Conservation (phyloP, 2,888 invertebrate species). For the Dioctria linearis region DNA sequence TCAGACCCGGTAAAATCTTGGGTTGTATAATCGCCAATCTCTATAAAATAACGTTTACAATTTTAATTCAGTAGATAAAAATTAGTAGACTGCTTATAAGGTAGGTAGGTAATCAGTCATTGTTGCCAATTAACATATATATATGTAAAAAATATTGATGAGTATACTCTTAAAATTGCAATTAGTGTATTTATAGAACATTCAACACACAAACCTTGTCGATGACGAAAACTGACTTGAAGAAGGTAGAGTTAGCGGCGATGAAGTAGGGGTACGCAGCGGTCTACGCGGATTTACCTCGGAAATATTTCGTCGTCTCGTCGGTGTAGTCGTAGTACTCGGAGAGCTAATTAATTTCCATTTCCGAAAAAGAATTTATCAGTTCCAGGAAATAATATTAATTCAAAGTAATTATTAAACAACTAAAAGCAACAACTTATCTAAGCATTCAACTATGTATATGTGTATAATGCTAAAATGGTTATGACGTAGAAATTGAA, state of each 20-base stretch:
- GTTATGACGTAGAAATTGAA: not conserved
- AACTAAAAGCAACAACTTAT: slow-evolving; percentile 24
- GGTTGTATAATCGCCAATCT: slow-evolving; percentile 70
- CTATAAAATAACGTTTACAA: slow-evolving; percentile 62
- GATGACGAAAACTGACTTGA: slow-evolving; percentile 66
- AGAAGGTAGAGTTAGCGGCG: slow-evolving; percentile 68
- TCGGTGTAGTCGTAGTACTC: slow-evolving; percentile 38
- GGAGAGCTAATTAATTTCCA: slow-evolving; percentile 51
- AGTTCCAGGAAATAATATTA: slow-evolving; percentile 42
- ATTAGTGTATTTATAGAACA: slow-evolving; percentile 34
- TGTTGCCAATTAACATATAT: slow-evolving; percentile 8
- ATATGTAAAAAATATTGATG: slow-evolving; percentile 14
- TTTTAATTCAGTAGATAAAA: slow-evolving; percentile 59
- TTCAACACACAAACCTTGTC: slow-evolving; percentile 69
- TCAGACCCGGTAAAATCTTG: slow-evolving; percentile 66
- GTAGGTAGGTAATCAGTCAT: not conserved
- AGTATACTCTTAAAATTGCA: slow-evolving; percentile 35
- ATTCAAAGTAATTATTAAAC: not conserved
- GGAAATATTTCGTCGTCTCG: slow-evolving; percentile 61
- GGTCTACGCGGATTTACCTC: slow-evolving; percentile 67
- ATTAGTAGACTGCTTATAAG: slow-evolving; percentile 29
- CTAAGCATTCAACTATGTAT: slow-evolving; percentile 23
- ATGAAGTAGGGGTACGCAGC: slow-evolving; percentile 69
- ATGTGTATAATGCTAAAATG: not conserved
- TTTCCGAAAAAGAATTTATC: slow-evolving; percentile 50